Percentiles rank a stretch among this genome's conserved stretches.
Evolutionary conservation across 2,797 vertebrate species (phyloP).

Genomic region (Brotula barbata): DNA sequence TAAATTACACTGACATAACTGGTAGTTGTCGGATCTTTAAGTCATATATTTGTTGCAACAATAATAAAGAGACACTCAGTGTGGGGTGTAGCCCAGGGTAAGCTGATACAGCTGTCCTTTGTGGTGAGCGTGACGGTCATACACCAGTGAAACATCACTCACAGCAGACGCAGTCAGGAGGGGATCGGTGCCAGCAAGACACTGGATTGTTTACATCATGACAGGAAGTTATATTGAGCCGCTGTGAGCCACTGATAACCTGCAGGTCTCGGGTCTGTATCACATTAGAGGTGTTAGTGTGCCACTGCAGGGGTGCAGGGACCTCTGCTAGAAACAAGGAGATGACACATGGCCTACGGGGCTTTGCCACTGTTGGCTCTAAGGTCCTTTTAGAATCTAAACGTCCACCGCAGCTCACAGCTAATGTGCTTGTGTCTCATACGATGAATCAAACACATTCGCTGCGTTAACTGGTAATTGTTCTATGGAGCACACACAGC

Average conservation of each 20-base stretch:
- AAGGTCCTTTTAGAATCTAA: slow-evolving; percentile 36
- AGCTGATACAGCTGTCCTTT: slow-evolving; percentile 6
- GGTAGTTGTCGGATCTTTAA: no score
- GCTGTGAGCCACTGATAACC: slow-evolving; percentile 22
- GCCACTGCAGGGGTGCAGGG: slow-evolving; percentile 1
- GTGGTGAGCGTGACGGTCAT: slow-evolving; percentile 2
- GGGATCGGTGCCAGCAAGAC: slow-evolving; percentile 1
- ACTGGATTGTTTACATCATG: slow-evolving; percentile 7
- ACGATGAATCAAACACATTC: slow-evolving; percentile 35
- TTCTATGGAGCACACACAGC: neutral
- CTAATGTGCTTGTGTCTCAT: slow-evolving; percentile 46
- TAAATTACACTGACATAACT: no score
- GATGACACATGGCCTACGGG: slow-evolving; percentile 28
- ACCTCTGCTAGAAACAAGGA: slow-evolving; percentile 30
- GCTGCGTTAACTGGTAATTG: slow-evolving; percentile 10
- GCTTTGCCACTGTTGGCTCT: slow-evolving; percentile 31
- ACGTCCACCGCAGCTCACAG: neutral
- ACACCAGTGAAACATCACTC: slow-evolving; percentile 15
- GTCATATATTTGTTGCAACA: no score
- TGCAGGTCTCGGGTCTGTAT: slow-evolving; percentile 32
- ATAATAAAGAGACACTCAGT: neutral
- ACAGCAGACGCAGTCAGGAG: neutral
- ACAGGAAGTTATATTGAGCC: slow-evolving; percentile 16
- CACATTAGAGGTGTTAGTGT: slow-evolving; percentile 29
- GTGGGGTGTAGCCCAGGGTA: neutral